Evolutionary conservation across 2,797 vertebrate genomes (phyloP), one percentile per base, ranked within the genome.

Genomic region (Macropodus opercularis): DNA sequence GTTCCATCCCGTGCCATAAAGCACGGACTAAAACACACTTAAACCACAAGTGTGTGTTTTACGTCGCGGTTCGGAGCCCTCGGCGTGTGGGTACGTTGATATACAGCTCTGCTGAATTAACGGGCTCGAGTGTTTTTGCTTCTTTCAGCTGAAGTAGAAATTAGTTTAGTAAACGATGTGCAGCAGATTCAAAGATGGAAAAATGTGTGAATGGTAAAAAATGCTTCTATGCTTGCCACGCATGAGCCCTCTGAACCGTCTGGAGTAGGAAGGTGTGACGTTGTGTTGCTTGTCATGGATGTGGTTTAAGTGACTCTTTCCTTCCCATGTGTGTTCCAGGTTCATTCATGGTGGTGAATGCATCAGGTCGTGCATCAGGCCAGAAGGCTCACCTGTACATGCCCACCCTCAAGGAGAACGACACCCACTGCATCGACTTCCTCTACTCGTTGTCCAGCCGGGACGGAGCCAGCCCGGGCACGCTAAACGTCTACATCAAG

Each of bases 371-470:
- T 22, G 95, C 95, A 0, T 98, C 97, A 0, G 96, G 96, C 24
- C 96, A 98, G 92, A 98, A 96, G 55, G 97, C 96, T 15, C 97
- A 98, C 78, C 90, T 99, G 48, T 93, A 97, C 51, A 89, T 98
- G 85, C 97, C 97, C 0, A 95, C 93, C 0, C 86, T 99, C 72
- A 98, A 98, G 89, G 97, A 99, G 69, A 99, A 99, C 0, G 97
- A 99, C 87, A 99, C 97, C 0, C 97, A 99, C 79, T 99, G 97
- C 90, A 95, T 99, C 27, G 96, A 99, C 82, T 99, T 99, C 89
- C 95, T 97, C 64, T 99, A 98, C 77, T 96, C 95, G 29, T 85
- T 99, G 68, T 94, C 96, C 79, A 97, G 96, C 77, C 88, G 94
- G 0, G 95, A 97, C 48, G 93, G 94, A 24, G 94, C 94, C 6